phyloP scores from a whole-genome alignment of 2,797 vertebrate species.

The Helostoma temminkii region DNA sequence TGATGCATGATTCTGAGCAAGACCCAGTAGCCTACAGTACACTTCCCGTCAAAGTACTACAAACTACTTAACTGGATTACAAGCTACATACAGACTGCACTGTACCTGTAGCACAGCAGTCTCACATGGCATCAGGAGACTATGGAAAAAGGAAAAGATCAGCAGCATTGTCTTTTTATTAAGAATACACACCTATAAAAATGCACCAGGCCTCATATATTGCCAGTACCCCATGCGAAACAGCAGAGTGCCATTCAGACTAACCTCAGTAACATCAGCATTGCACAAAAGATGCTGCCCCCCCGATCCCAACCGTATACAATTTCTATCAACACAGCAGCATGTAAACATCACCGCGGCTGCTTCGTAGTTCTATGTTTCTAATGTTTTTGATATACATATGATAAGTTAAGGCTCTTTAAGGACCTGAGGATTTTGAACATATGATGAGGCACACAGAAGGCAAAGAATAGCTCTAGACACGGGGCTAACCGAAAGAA shows the following conservation, averaged over 20 bases:
- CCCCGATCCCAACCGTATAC: constrained; percentile 40
- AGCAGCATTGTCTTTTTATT: constrained; percentile 80
- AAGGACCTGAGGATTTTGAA: constrained; percentile 89
- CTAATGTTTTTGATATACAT: constrained; percentile 76
- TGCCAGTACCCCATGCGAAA: constrained; percentile 78
- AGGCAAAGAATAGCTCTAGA: constrained; percentile 85
- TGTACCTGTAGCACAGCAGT: constrained; percentile 67
- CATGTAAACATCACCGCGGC: constrained; percentile 72
- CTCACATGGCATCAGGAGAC: constrained; percentile 80
- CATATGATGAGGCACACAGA: constrained; percentile 89
- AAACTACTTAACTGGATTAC: constrained; percentile 82
- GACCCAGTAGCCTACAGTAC: constrained; percentile 77
- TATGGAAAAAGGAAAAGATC: constrained; percentile 78
- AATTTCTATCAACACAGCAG: constrained; percentile 68
- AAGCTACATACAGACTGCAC: constrained; percentile 77
- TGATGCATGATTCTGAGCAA: constrained; percentile 76
- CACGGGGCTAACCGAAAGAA: constrained; percentile 73
- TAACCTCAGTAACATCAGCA: constrained; percentile 56
- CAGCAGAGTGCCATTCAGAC: constrained; percentile 67
- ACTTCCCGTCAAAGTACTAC: constrained; percentile 80
- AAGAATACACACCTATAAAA: constrained; percentile 78
- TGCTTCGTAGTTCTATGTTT: constrained; percentile 61
- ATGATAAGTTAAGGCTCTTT: constrained; percentile 88
- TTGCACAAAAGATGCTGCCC: constrained; percentile 61
- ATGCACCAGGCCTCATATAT: constrained; percentile 74